Evolutionary conservation across 1,140 invertebrate genomes (phyloP), one percentile per base, ranked within the genome.

Genomic region (Pseudomyrmex dendroicus): DNA sequence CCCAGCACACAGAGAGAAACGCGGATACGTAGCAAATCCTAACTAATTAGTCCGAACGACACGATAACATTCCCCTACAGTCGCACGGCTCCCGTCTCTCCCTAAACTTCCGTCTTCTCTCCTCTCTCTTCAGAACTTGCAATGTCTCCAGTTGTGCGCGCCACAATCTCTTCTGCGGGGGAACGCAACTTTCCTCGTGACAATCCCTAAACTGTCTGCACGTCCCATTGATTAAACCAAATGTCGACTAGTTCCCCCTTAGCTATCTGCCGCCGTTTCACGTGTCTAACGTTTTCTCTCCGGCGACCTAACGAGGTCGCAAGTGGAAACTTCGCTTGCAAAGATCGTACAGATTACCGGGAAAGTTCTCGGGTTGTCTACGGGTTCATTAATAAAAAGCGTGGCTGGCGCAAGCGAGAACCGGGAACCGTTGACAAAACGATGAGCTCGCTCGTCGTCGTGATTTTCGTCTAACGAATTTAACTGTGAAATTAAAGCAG

Each of bases 11-110:
- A n/a, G 61, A 54, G 35, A 35, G 35, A 35, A 35, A 35, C 35
- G 35, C 48, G 64, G 74, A 59, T 70, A 66, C 76, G 67, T 73
- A 84, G 83, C 89, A 90, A 89, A 90, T 89, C 89, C 87, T 56
- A 35, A 83, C 88, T 90, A 90, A 90, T 90, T 90, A 87, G 86
- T 84, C 77, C 67, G 57, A 83, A 83, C 86, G 77, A 85, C 35
- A 35, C 66, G 86, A 84, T 87, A 87, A 86, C 80, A 83, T 87
- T 72, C 82, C 86, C 73, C 66, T 77, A 66, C 59, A 83, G 59
- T 66, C 57, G 50, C 56, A 56, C 25, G 5, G 5, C 5, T 5
- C 35, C 54, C 25, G 62, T 54, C 62, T 56, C 72, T 77, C 62
- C 25, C 73, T 57, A 62, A 87, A 83, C 67, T 86, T 78, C 44